Percentiles rank a stretch among this genome's conserved stretches.
Evolutionary conservation across 2,113 vertebrate species (phyloP).

Genomic region (Ciconia maguari): DNA sequence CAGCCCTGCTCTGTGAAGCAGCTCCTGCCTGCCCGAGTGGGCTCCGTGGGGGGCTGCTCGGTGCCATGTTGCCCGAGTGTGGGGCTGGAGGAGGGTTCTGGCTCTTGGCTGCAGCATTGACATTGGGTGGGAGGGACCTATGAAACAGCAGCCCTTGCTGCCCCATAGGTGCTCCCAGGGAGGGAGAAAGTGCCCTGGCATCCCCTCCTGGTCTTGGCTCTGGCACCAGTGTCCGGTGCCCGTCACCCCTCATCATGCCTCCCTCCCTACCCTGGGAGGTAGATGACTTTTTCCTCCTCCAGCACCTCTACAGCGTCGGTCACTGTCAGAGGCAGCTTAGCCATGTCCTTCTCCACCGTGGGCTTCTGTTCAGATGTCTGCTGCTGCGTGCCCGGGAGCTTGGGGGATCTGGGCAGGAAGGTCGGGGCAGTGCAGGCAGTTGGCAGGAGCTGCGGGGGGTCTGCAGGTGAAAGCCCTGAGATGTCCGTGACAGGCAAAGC

Average conservation of each 20-base stretch:
- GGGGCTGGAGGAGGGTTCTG: background rate
- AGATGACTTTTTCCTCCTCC: background rate
- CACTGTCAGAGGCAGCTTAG: background rate
- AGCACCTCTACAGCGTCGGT: background rate
- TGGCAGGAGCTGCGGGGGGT: background rate
- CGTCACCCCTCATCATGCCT: background rate
- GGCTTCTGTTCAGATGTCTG: background rate
- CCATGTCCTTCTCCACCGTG: accelerated
- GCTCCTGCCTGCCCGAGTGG: background rate
- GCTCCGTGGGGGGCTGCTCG: accelerated
- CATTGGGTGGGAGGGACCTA: background rate
- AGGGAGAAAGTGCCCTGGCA: background rate
- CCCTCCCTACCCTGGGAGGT: background rate
- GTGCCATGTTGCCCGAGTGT: background rate
- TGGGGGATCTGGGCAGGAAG: background rate
- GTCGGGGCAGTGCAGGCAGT: background rate
- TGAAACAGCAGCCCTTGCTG: background rate
- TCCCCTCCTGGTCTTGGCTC: background rate
- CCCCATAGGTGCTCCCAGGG: background rate
- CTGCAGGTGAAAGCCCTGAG: background rate
- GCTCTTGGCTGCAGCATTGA: background rate
- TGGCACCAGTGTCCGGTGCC: background rate
- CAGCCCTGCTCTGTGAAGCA: background rate
- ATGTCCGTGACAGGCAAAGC: accelerated
- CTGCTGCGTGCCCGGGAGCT: background rate